Evolutionary conservation across 2,797 vertebrate genomes (phyloP).

Genomic region (Molossus molossus): DNA sequence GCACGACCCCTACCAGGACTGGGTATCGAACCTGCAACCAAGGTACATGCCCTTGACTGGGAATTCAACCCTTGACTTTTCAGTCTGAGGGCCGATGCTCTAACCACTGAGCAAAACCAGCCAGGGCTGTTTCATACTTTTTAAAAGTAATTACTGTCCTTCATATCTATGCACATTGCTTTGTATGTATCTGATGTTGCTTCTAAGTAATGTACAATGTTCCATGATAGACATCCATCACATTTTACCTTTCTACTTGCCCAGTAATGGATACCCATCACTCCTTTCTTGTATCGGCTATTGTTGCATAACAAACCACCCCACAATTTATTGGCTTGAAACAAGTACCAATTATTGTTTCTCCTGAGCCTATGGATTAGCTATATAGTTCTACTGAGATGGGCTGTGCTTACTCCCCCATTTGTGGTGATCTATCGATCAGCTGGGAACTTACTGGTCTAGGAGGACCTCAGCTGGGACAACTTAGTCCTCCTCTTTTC

Average conservation of each 20-base stretch:
- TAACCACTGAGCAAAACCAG: no score
- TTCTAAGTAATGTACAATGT: background rate
- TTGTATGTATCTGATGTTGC: background rate
- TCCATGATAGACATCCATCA: background rate
- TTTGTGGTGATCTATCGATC: background rate
- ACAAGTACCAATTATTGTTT: constrained; percentile 24
- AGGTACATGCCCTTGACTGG: no score
- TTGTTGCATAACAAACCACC: background rate
- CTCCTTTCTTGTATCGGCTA: background rate
- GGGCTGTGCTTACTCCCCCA: background rate
- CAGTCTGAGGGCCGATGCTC: no score
- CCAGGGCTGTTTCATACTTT: no score
- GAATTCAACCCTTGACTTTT: no score
- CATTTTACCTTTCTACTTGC: background rate
- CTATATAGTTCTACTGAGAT: background rate
- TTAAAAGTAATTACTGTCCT: background rate
- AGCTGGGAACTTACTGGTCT: background rate
- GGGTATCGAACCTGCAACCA: no score
- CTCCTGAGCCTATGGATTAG: background rate
- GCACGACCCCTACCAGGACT: no score
- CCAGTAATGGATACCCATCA: background rate
- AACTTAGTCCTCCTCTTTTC: background rate
- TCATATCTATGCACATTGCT: background rate
- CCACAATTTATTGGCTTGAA: background rate
- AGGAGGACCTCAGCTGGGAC: background rate